These are phyloP conservation scores for Pycnonotus jocosus DNA, from an alignment of 2,113 vertebrate species.

Conservation along the genomic window DNA sequence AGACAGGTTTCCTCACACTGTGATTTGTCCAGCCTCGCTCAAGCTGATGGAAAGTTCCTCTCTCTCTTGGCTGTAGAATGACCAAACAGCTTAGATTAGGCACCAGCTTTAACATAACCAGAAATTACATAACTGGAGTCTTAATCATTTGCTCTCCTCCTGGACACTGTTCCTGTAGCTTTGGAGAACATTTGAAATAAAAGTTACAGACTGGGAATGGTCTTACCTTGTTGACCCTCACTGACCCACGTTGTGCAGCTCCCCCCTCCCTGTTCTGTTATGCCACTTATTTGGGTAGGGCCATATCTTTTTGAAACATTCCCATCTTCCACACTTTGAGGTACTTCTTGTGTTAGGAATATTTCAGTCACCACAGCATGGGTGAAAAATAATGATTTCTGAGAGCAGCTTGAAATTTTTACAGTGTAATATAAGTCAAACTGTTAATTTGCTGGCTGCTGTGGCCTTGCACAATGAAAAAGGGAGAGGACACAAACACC, in stretches of 20 bases:
- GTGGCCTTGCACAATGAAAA: background rate
- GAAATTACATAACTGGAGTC: background rate
- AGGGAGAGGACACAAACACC: background rate
- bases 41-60: background rate
- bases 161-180: background rate
- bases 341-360: background rate
- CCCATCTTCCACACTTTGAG: background rate
- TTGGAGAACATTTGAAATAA: background rate
- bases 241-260: background rate
- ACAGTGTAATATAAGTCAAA: background rate
- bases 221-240: background rate
- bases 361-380: background rate
- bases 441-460: background rate
- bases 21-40: background rate
- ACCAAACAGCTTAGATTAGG: background rate
- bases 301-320: background rate
- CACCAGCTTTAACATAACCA: background rate
- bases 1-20: background rate
- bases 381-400: background rate
- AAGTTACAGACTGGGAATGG: background rate
- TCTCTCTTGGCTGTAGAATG: background rate
- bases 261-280: background rate
- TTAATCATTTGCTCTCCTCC: background rate
- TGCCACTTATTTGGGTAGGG: accelerated
- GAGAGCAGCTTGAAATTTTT: background rate